Evolutionary conservation across 2,888 invertebrate genomes (phyloP), one percentile per base, ranked within the genome.

Genomic region (Carabus problematicus): DNA sequence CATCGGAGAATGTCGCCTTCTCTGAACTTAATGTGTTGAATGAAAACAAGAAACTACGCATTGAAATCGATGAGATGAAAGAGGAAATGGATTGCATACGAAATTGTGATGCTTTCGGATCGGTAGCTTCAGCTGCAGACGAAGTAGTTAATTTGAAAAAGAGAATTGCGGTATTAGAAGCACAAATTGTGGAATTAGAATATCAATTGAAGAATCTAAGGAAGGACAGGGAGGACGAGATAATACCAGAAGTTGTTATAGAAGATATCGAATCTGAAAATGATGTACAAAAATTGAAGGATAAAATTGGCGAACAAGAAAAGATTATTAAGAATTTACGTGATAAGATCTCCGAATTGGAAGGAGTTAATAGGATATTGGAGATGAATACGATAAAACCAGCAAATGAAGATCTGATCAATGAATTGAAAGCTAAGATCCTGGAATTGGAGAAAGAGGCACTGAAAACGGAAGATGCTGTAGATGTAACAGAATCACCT

Each of bases 111-210:
- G 39, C 58, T 56, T 42, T 16, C n/a, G 45, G 41, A 39, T 11
- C 7, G 11, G 39, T 9, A 76, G 9, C 83, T 82, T 9, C 81
- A 60, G 0, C 82, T 78, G 68, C 84, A 76, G 45, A 82, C 72
- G 76, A 84, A 83, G 9, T 18, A 8, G 14, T 3, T 3, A 16
- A 54, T 11, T 54, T 18, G 16, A 9, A 54, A 16, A 9, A n/a
- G 12, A 1, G 8, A 8, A 6, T 18, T 16, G 16, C 14, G 8
- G 59, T 14, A 41, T 59, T 43, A 55, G 45, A 18, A 55, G 40
- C 54, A 8, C 8, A 29, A 45, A 61, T n/a, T 19, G 11, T 18
- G 29, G 61, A 61, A 12, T 39, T 68, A 41, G 60, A 60, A 42
- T 16, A 42, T 7, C 41, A 52, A 54, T 3, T 69, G 40, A 56